phyloP scores from a whole-genome alignment of 2,797 vertebrate species.

The Lacerta agilis region DNA sequence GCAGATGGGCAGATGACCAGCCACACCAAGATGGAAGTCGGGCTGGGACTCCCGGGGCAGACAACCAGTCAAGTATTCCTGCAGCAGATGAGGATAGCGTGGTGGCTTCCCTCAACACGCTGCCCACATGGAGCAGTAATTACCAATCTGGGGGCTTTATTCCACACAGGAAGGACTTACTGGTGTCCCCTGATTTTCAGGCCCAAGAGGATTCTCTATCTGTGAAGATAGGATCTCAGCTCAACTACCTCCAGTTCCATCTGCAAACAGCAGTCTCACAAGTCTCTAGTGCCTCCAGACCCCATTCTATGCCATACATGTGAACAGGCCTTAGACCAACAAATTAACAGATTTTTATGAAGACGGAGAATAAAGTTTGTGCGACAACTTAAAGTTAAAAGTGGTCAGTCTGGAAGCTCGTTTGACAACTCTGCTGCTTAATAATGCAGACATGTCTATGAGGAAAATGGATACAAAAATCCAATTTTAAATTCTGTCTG shows the following conservation, averaged over 20 bases:
- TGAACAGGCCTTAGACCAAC: background rate
- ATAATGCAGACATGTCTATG: constrained; percentile 21
- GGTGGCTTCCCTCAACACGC: background rate
- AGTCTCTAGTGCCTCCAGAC: too few species aligned
- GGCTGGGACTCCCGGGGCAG: background rate
- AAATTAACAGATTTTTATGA: background rate
- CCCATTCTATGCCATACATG: background rate
- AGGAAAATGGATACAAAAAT: constrained; percentile 36
- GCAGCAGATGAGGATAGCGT: background rate
- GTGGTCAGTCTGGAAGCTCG: constrained; percentile 25
- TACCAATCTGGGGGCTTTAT: background rate
- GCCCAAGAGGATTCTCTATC: background rate
- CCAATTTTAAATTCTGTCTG: constrained; percentile 38
- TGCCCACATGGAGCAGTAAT: background rate
- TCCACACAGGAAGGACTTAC: background rate
- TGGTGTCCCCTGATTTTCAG: background rate
- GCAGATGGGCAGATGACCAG: background rate
- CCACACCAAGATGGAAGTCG: background rate
- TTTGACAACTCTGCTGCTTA: constrained; percentile 19
- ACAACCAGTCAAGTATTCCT: background rate
- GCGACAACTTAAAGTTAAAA: background rate
- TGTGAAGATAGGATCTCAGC: background rate
- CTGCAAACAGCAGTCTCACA: background rate
- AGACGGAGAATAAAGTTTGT: rapidly evolving
- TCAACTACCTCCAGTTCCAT: background rate